A percentile compares a stretch with the other conserved stretches of the same genome.
phyloP scores from a whole-genome alignment of 2,888 invertebrate genomes.

The Mellilla xanthometata region DNA sequence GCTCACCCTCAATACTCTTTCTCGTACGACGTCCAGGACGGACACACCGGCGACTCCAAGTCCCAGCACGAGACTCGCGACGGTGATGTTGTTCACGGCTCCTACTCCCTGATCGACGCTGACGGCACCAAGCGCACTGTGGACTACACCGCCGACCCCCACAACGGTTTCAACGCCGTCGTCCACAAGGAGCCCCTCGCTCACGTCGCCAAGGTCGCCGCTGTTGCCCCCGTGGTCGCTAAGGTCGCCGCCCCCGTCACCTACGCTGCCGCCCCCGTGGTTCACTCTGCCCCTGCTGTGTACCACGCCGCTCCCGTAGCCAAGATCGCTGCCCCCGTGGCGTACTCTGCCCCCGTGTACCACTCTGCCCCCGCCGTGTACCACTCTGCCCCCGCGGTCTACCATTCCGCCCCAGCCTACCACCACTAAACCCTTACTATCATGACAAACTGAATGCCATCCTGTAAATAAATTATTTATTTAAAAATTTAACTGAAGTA shows the following conservation, averaged over 20 bases:
- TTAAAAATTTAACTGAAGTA: conserved; percentile 29
- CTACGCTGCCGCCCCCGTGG: conserved; percentile 35
- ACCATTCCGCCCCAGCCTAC: conserved; percentile 38
- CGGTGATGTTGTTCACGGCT: conserved; percentile 76
- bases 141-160: conserved; percentile 75
- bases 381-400: conserved; percentile 37
- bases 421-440: conserved; percentile 42
- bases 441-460: conserved; percentile 37
- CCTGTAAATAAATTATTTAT: conserved; percentile 55
- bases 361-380: conserved; percentile 38
- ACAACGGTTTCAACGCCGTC: conserved; percentile 78
- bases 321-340: conserved; percentile 43
- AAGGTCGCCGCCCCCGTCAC: conserved; percentile 44
- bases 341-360: conserved; percentile 40
- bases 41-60: conserved; percentile 74
- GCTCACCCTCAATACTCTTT: conserved; percentile 62
- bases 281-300: conserved; percentile 16
- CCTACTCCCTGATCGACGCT: conserved; percentile 73
- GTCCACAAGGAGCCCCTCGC: conserved; percentile 69
- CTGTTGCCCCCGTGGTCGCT: conserved; percentile 35
- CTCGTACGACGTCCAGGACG: conserved; percentile 76
- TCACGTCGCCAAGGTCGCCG: conserved; percentile 39
- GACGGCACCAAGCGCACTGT: conserved; percentile 77
- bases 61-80: conserved; percentile 71
- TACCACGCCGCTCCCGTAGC: conserved; percentile 24